phyloP scores from a whole-genome alignment of 1,140 invertebrate genomes.

The Plectrocnemia conspersa region DNA sequence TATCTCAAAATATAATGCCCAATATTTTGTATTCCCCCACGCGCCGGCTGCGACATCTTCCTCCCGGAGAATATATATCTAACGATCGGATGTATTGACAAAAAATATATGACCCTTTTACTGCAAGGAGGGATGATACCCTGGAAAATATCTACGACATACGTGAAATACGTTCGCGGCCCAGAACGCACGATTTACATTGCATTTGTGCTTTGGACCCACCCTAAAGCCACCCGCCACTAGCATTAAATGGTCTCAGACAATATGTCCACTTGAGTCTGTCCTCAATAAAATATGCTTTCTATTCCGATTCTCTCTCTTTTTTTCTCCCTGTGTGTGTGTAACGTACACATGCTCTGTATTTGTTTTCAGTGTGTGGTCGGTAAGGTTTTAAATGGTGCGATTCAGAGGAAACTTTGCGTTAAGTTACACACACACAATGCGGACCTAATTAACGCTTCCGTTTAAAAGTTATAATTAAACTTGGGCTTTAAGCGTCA shows the following conservation, averaged over 20 bases:
- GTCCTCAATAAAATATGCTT: background rate
- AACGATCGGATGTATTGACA: conserved; percentile 20
- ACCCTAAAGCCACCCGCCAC: background rate
- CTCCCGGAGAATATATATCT: conserved; percentile 18
- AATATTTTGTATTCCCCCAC: conserved; percentile 18
- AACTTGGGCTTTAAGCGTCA: too few species aligned
- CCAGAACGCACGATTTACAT: background rate
- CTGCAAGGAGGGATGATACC: conserved; percentile 9
- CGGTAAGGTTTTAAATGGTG: too few species aligned
- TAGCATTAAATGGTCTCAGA: background rate
- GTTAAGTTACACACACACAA: too few species aligned
- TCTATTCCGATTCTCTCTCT: background rate
- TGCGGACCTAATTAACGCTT: too few species aligned
- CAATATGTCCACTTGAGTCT: too few species aligned
- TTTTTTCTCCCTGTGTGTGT: background rate
- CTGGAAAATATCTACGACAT: conserved; percentile 11
- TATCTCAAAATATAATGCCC: conserved; percentile 20
- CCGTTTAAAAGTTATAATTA: too few species aligned
- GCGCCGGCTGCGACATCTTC: conserved; percentile 11
- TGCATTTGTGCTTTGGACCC: conserved; percentile 11
- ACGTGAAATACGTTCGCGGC: conserved; percentile 8
- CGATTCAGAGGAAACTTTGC: too few species aligned
- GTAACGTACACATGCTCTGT: background rate
- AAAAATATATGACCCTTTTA: conserved; percentile 19
- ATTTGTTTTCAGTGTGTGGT: background rate